Conservation (phyloP, 1,140 invertebrate genomes). For the Wasmannia auropunctata region DNA sequence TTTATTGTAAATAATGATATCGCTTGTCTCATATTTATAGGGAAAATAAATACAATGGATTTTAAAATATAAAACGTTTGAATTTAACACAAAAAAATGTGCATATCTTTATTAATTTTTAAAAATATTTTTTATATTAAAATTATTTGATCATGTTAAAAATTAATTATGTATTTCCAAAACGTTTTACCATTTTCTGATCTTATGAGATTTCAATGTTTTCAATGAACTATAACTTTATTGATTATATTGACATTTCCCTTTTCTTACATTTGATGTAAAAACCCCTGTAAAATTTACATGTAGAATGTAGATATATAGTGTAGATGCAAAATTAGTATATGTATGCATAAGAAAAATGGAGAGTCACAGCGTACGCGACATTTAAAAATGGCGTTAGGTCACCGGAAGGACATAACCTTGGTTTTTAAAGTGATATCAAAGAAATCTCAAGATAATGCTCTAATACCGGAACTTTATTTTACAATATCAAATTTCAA, state of each 20-base stretch:
- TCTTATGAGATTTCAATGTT: background rate
- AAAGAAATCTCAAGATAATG: slow-evolving; percentile 39
- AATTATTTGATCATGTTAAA: background rate
- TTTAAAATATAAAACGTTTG: background rate
- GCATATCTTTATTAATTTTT: background rate
- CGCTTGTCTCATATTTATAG: background rate
- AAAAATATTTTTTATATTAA: background rate
- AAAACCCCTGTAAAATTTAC: slow-evolving; percentile 21
- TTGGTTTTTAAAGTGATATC: slow-evolving; percentile 46
- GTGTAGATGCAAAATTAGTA: slow-evolving; percentile 35
- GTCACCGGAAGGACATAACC: slow-evolving; percentile 48
- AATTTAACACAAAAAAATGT: background rate
- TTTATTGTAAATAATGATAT: background rate
- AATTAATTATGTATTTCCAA: background rate
- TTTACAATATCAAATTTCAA: background rate
- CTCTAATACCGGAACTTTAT: slow-evolving; percentile 27
- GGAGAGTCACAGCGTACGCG: slow-evolving; percentile 37
- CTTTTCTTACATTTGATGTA: slow-evolving; percentile 19
- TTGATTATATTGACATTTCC: slow-evolving; percentile 36
- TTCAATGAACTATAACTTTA: slow-evolving; percentile 17
- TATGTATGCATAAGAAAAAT: slow-evolving; percentile 47
- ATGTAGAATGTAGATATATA: background rate
- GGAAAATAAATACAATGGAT: background rate
- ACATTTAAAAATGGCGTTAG: slow-evolving; percentile 60
- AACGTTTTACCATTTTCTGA: background rate